Base-by-base conservation (phyloP, 1,140 invertebrate species). In the Drosophila truncata region DNA sequence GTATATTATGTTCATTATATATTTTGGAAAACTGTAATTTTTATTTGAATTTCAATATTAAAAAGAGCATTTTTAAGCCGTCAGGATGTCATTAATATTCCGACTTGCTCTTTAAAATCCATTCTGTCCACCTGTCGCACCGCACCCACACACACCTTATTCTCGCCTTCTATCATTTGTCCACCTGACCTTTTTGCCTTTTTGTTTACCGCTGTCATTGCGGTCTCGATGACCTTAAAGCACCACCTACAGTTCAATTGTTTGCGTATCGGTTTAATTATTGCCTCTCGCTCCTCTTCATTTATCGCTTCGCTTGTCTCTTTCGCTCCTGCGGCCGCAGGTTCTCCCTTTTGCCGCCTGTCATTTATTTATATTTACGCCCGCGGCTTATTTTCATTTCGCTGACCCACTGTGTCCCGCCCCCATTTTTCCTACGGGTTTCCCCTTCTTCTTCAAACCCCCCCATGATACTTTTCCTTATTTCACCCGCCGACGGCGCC, bases 331-430 rank as follows among this genome's bases (percentile, higher is more conserved):
- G 29, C 10, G 23, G 27, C 64, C 27, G 42, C 13, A 27, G 52
- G 31, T 42, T 10, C 37, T 39, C 55, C 71, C 50, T 59, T 78
- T 39, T 20, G 23, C 37, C 71, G 33, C 31, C 46, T 63, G 49
- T 69, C 73, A 90, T 90, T 88, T 88, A 90, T 88, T 88, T 88
- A 88, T 88, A 90, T 90, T 90, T 80, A 88, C 85, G 83, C 83
- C 84, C 59, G 81, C 72, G 84, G 84, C 84, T 80, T 82, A 80
- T 83, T 88, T 88, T 80, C 83, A 77, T 86, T 86, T 86, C 55
- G 75, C 65, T 78, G 83, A 82, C 83, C 84, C 83, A 82, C 62
- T 72, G 82, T 16, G 18, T 31, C 29, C 39, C 77, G 33, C 44
- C 57, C 33, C 57, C 20, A 39, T 27, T 59, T 60, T 49, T 46